Conservation (phyloP, 2,888 invertebrate genomes). For the Schrankia costaestrigalis region DNA sequence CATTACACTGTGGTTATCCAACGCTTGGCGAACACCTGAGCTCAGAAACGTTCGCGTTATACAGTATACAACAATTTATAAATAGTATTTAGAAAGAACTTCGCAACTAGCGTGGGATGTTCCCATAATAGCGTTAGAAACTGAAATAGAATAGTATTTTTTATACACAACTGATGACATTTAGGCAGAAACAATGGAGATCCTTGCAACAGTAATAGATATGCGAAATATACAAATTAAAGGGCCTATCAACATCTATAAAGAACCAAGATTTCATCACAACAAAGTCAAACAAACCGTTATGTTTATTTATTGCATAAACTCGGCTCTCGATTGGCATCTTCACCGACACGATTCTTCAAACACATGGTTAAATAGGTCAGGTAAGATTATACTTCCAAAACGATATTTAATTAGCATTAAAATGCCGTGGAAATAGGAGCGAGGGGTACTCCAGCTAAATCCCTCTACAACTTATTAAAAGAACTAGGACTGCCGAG, state of each 20-base stretch:
- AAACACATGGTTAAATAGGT: constrained; percentile 40
- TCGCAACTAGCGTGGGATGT: constrained; percentile 47
- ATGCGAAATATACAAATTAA: constrained; percentile 18
- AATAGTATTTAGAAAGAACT: constrained; percentile 44
- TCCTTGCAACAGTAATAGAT: constrained; percentile 8
- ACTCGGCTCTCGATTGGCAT: constrained; percentile 42
- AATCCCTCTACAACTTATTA: no score
- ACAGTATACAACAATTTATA: constrained; percentile 22
- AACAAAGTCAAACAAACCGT: constrained; percentile 45
- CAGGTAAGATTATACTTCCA: constrained; percentile 25
- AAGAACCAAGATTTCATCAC: constrained; percentile 45
- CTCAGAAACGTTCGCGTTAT: constrained; percentile 13
- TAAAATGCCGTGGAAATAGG: no score
- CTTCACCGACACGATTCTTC: constrained; percentile 41
- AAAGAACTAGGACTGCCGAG: no score
- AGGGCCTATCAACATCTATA: constrained; percentile 44
- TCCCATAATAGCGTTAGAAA: constrained; percentile 34
- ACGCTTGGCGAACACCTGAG: constrained; percentile 46
- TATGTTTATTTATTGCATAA: constrained; percentile 44
- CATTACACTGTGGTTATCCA: constrained; percentile 28
- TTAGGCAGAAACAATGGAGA: constrained; percentile 23
- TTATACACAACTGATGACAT: constrained; percentile 17
- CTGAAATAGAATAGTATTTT: constrained; percentile 43
- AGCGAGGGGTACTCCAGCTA: no score
- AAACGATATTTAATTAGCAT: no score